Percentiles rank a stretch among this genome's conserved stretches.
phyloP scores from a whole-genome alignment of 2,797 vertebrate genomes.

The Gouania willdenowi region DNA sequence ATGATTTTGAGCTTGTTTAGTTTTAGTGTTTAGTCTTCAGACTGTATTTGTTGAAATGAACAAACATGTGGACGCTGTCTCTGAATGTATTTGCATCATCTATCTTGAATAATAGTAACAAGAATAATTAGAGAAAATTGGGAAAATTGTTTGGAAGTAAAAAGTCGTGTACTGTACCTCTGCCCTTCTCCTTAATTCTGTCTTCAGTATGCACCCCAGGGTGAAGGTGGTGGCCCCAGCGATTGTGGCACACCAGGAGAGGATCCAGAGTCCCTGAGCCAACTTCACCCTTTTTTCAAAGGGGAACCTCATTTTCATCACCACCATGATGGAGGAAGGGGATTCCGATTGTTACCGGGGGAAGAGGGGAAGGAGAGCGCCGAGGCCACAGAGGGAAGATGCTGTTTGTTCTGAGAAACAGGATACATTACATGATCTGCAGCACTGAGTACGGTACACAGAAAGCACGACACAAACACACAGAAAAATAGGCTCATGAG shows the following conservation, averaged over 20 bases:
- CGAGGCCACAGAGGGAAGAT: constrained; percentile 18
- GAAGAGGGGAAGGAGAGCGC: constrained; percentile 54
- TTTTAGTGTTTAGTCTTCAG: too few relatives aligned
- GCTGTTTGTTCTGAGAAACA: constrained; percentile 40
- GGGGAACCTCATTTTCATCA: constrained; percentile 82
- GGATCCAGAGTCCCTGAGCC: constrained; percentile 80
- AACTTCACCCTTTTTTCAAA: constrained; percentile 80
- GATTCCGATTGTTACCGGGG: constrained; percentile 40
- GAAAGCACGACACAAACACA: background rate
- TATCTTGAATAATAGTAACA: too few relatives aligned
- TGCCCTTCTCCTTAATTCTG: constrained; percentile 75
- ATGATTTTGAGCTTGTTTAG: too few relatives aligned
- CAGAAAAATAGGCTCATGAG: background rate
- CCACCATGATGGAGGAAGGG: constrained; percentile 71
- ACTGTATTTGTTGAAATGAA: too few relatives aligned
- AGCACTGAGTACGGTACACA: background rate
- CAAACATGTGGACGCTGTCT: too few relatives aligned
- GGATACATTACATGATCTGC: too few relatives aligned
- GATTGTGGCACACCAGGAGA: constrained; percentile 75
- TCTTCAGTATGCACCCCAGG: constrained; percentile 80
- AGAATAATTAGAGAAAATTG: too few relatives aligned
- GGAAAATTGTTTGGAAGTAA: too few relatives aligned
- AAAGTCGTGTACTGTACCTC: too few relatives aligned
- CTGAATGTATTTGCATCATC: too few relatives aligned
- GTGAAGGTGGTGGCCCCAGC: constrained; percentile 76